phyloP scores from a whole-genome alignment of 2,113 vertebrate species.

The Python bivittatus region DNA sequence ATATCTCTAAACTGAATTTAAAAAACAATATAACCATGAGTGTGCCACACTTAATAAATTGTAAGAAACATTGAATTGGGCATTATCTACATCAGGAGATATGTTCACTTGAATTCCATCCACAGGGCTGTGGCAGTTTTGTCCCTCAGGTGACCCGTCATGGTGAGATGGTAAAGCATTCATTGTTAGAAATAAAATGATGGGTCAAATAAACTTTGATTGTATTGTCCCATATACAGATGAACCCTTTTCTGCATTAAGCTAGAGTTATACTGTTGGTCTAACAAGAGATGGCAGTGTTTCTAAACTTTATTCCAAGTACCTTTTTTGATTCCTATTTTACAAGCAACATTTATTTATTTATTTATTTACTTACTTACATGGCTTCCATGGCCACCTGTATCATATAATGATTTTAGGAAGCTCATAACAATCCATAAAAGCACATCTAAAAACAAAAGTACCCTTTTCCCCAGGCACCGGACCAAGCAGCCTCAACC shows the following conservation, averaged over 20 bases:
- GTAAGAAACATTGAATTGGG: background rate
- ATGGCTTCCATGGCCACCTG: too few species aligned
- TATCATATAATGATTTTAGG: too few species aligned
- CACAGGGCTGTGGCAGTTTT: background rate
- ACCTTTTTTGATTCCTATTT: background rate
- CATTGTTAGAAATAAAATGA: background rate
- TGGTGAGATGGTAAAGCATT: background rate
- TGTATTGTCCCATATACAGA: background rate
- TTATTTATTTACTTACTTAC: too few species aligned
- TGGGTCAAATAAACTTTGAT: background rate
- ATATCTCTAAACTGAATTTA: background rate
- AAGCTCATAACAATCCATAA: too few species aligned
- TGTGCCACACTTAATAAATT: background rate
- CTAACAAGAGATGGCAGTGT: slow-evolving; percentile 63
- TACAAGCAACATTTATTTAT: background rate
- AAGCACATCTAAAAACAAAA: too few species aligned
- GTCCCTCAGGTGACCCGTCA: too few species aligned
- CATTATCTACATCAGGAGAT: background rate
- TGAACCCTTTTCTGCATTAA: background rate
- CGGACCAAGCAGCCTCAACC: too few species aligned
- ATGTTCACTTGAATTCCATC: too few species aligned
- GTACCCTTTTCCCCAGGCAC: too few species aligned
- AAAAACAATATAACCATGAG: too few species aligned
- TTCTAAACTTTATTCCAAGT: slow-evolving; percentile 32
- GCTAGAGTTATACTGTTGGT: background rate